Percentiles rank a stretch among this genome's conserved stretches.
Evolutionary conservation across 2,113 vertebrate genomes (phyloP).

Genomic region (Tychaedon coryphoeus): DNA sequence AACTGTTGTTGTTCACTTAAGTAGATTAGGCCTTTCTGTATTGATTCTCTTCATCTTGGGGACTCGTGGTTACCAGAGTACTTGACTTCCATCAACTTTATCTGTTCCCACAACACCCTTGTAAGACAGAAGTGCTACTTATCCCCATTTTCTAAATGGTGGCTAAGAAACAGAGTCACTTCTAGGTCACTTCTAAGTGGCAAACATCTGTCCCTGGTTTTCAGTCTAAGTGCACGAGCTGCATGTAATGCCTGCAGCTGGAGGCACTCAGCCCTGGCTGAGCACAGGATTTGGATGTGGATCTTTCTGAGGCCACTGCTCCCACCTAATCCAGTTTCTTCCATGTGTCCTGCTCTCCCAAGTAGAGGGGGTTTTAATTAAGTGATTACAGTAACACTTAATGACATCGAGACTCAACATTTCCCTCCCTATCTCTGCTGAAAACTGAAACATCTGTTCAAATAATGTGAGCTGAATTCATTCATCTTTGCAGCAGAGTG

Average conservation of each 20-base stretch:
- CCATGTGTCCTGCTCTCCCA: not conserved
- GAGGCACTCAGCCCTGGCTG: not conserved
- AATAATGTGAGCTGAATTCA: not conserved
- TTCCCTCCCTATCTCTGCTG: not conserved
- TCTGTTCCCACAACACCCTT: not conserved
- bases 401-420: not conserved
- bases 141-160: not conserved
- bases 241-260: not conserved
- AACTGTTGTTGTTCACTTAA: not conserved
- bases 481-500: not conserved
- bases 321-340: not conserved
- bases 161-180: not conserved
- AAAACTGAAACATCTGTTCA: not conserved
- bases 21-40: not conserved
- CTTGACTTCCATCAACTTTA: not conserved
- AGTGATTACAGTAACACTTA: not conserved
- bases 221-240: not conserved
- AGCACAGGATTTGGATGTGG: not conserved
- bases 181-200: not conserved
- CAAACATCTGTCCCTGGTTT: not conserved
- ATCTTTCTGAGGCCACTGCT: not conserved
- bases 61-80: not conserved
- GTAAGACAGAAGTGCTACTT: not conserved
- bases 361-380: not conserved
- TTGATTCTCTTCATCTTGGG: not conserved